Evolutionary conservation across 2,797 vertebrate genomes (phyloP).

Genomic region (Chelon auratus): DNA sequence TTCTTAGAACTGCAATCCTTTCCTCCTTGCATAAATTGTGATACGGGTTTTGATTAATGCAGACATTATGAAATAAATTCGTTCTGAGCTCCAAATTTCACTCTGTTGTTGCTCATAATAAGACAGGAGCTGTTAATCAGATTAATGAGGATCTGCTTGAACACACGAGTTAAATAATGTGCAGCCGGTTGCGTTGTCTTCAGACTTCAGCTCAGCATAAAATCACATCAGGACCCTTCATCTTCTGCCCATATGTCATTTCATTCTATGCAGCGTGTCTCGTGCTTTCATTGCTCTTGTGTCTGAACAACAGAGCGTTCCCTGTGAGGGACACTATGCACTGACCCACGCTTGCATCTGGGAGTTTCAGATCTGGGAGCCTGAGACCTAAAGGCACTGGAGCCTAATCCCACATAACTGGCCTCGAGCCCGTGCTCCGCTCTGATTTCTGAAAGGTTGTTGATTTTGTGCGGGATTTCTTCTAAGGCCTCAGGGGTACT

Average conservation of each 20-base stretch:
- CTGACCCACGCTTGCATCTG: conserved; percentile 35
- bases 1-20: no score
- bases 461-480: conserved; percentile 43
- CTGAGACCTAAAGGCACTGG: conserved; percentile 32
- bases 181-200: not conserved
- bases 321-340: conserved; percentile 40
- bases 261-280: not conserved
- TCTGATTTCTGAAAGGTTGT: conserved; percentile 28
- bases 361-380: conserved; percentile 32
- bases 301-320: conserved; percentile 22
- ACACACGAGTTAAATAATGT: conserved; percentile 7
- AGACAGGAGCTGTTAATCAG: not conserved
- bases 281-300: not conserved
- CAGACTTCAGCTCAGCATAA: not conserved
- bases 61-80: not conserved
- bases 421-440: conserved; percentile 8
- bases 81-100: not conserved
- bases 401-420: conserved; percentile 42
- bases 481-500: conserved; percentile 19
- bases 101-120: not conserved
- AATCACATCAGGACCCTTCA: no score
- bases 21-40: not conserved
- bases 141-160: conserved; percentile 11
- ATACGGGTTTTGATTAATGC: not conserved
- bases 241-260: not conserved